Evolutionary conservation across 2,888 invertebrate species (phyloP).

Genomic region (Chymomyza caudatula): DNA sequence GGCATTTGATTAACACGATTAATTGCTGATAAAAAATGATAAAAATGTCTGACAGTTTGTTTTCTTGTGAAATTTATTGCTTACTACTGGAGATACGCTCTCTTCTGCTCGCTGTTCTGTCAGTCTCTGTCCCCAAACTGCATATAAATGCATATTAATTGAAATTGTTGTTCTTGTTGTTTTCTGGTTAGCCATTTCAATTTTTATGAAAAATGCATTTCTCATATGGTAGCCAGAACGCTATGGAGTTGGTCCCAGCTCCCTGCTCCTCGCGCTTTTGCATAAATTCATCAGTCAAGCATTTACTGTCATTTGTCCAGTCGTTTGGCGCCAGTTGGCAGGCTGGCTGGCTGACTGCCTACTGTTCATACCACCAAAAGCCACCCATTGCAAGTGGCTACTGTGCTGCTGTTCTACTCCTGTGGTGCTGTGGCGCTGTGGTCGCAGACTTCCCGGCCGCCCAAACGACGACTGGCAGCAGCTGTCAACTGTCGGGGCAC

Average conservation of each 20-base stretch:
- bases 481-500: constrained; percentile 70
- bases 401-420: constrained; percentile 30
- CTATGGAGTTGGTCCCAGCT: no score
- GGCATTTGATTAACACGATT: constrained; percentile 76
- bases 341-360: constrained; percentile 9
- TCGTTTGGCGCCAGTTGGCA: constrained; percentile 34
- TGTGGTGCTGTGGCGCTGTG: constrained; percentile 29
- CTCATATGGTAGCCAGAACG: constrained; percentile 25
- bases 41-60: constrained; percentile 67
- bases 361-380: constrained; percentile 22
- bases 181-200: constrained; percentile 42
- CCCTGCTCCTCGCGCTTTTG: constrained; percentile 24
- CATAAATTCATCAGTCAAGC: constrained; percentile 69
- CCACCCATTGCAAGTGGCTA: constrained; percentile 52
- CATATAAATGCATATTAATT: constrained; percentile 35
- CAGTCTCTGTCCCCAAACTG: neutral
- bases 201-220: constrained; percentile 68
- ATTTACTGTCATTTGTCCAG: constrained; percentile 68
- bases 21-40: constrained; percentile 75
- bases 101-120: neutral
- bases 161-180: constrained; percentile 5
- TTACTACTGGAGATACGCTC: constrained; percentile 51
- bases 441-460: neutral
- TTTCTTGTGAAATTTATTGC: constrained; percentile 42
- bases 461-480: constrained; percentile 68